phyloP scores from a whole-genome alignment of 2,888 invertebrate genomes.

The Aspidapion aeneum region DNA sequence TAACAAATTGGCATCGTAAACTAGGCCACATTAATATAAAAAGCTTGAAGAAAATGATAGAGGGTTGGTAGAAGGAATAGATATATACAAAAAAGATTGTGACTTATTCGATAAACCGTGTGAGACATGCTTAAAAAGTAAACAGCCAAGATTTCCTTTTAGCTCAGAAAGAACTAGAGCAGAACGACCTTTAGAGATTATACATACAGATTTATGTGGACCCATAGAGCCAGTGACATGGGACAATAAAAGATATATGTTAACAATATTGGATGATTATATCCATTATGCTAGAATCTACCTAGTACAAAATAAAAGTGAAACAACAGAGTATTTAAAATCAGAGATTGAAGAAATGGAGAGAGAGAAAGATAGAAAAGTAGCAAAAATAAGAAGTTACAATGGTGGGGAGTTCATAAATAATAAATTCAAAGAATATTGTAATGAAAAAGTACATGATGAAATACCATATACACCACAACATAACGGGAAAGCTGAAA shows the following conservation, averaged over 20 bases:
- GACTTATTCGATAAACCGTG: slow-evolving; percentile 4
- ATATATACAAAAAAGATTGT: slow-evolving; percentile 8
- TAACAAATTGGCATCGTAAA: slow-evolving; percentile 14
- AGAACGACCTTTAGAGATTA: slow-evolving; percentile 37
- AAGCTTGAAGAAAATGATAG: slow-evolving; percentile 12
- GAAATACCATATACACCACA: slow-evolving; percentile 28
- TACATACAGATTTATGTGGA: slow-evolving; percentile 39
- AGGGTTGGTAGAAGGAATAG: slow-evolving; percentile 14
- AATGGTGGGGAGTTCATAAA: slow-evolving; percentile 27
- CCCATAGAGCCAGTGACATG: slow-evolving; percentile 37
- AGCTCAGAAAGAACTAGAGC: slow-evolving; percentile 31
- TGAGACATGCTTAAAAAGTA: slow-evolving; percentile 23
- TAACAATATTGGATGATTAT: slow-evolving; percentile 39
- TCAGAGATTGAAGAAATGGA: slow-evolving; percentile 17
- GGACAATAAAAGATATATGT: slow-evolving; percentile 38
- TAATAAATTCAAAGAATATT: slow-evolving; percentile 19
- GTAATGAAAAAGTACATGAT: no score
- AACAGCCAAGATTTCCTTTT: slow-evolving; percentile 41
- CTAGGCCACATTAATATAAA: slow-evolving; percentile 17
- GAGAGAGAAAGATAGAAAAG: slow-evolving; percentile 18
- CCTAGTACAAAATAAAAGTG: slow-evolving; percentile 28
- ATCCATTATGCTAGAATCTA: slow-evolving; percentile 39
- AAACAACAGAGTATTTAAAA: slow-evolving; percentile 19
- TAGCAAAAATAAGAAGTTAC: slow-evolving; percentile 26
- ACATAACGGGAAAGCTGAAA: slow-evolving; percentile 28